Conservation (phyloP, 2,113 vertebrate genomes). For the Scomber japonicus region DNA sequence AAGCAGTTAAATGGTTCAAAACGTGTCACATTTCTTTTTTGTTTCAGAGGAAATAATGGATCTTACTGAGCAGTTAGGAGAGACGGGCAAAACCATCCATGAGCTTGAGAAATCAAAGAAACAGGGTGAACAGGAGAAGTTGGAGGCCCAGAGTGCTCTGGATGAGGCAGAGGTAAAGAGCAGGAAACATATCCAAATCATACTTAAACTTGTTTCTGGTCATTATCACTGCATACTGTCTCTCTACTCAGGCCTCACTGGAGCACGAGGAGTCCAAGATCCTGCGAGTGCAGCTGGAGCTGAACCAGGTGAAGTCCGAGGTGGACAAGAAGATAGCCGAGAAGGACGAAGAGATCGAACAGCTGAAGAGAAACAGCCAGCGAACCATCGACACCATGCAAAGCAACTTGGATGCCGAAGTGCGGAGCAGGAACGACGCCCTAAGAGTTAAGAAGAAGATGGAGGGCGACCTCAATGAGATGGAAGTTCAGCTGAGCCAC, state of each 20-base stretch:
- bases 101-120: slow-evolving; percentile 79
- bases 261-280: slow-evolving; percentile 63
- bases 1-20: neutral
- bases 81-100: slow-evolving; percentile 71
- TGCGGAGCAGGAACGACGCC: slow-evolving; percentile 55
- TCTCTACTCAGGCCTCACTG: slow-evolving; percentile 54
- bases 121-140: slow-evolving; percentile 73
- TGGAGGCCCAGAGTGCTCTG: slow-evolving; percentile 67
- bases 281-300: slow-evolving; percentile 67
- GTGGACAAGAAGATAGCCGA: slow-evolving; percentile 68
- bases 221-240: neutral
- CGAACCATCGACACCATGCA: slow-evolving; percentile 84
- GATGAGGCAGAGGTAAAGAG: slow-evolving; percentile 82
- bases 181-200: too few species aligned
- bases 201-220: neutral
- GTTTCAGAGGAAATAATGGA: slow-evolving; percentile 77
- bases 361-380: slow-evolving; percentile 75
- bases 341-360: slow-evolving; percentile 77
- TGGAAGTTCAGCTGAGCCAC: slow-evolving; percentile 83
- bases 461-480: slow-evolving; percentile 28
- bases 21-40: neutral
- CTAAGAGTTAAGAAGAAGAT: slow-evolving; percentile 86
- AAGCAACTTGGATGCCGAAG: slow-evolving; percentile 68
- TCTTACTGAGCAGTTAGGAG: slow-evolving; percentile 75
- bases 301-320: slow-evolving; percentile 64